A percentile compares a stretch with the other conserved stretches of the same genome.
phyloP scores from a whole-genome alignment of 2,113 vertebrate species.

The Charadrius vociferus region DNA sequence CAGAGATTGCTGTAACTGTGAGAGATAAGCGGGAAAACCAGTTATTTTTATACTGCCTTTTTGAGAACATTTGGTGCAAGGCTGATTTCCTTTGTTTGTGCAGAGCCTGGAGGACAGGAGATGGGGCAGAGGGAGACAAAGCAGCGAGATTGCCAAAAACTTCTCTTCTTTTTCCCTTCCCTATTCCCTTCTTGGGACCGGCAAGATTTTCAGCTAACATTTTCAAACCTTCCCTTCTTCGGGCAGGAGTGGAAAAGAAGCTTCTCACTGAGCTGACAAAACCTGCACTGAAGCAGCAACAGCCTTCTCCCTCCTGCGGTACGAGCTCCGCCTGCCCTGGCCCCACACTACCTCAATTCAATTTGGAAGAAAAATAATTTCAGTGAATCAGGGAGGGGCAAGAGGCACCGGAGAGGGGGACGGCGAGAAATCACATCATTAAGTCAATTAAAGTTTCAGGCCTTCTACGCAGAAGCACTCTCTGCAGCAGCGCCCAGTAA shows the following conservation, averaged over 20 bases:
- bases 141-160: not conserved
- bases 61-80: not conserved
- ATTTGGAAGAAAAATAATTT: conserved; percentile 41
- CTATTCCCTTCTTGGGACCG: not conserved
- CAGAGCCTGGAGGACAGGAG: not conserved
- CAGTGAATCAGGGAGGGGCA: not conserved
- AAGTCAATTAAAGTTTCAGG: conserved; percentile 56
- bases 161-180: conserved; percentile 9
- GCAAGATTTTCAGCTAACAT: not conserved
- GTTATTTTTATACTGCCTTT: conserved; percentile 37
- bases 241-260: not conserved
- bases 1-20: not conserved
- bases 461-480: not conserved
- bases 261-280: not conserved
- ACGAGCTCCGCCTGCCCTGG: conserved; percentile 1
- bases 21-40: conserved; percentile 14
- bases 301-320: not conserved
- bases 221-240: not conserved
- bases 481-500: conserved; percentile 31
- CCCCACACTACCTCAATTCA: not conserved
- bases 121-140: conserved; percentile 27
- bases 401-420: not conserved
- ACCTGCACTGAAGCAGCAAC: not conserved
- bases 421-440: conserved; percentile 39
- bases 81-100: conserved; percentile 40